These are phyloP conservation scores for Clivina fossor DNA, from an alignment of 2,888 invertebrate species.

Conservation along the genomic window DNA sequence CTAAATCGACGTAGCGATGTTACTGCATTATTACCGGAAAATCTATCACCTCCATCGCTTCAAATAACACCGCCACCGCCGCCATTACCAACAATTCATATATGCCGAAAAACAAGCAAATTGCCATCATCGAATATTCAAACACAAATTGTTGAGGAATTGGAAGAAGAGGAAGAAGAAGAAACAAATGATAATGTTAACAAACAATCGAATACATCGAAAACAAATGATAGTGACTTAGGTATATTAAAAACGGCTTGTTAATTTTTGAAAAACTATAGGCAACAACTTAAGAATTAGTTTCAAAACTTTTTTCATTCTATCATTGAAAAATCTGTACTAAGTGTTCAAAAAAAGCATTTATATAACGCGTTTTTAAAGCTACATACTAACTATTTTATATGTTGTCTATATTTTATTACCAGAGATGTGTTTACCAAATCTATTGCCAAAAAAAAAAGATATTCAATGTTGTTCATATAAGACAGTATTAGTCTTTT, in stretches of 20 bases:
- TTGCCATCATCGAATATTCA: constrained; percentile 45
- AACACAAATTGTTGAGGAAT: constrained; percentile 47
- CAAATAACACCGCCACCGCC: constrained; percentile 32
- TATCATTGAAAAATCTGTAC: constrained; percentile 5
- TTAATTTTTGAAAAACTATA: background rate
- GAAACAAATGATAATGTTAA: background rate
- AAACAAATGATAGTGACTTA: background rate
- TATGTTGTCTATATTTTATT: too few species aligned
- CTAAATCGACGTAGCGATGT: constrained; percentile 59
- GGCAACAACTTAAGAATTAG: background rate
- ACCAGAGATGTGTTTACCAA: too few species aligned
- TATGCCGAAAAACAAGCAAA: constrained; percentile 46
- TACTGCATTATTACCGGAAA: too few species aligned
- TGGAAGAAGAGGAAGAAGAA: constrained; percentile 34
- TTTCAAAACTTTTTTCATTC: background rate
- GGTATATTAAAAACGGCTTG: constrained; percentile 24
- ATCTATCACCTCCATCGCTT: constrained; percentile 14
- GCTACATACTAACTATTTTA: too few species aligned
- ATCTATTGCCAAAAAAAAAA: too few species aligned
- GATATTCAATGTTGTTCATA: too few species aligned
- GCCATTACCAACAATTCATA: constrained; percentile 19
- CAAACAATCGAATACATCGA: constrained; percentile 1
- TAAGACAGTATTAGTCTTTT: too few species aligned
- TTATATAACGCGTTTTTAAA: too few species aligned
- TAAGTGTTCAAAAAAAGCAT: background rate